A percentile compares a stretch with the other conserved stretches of the same genome.
Evolutionary conservation across 2,113 vertebrate species (phyloP).

Genomic region (Sula dactylatra): DNA sequence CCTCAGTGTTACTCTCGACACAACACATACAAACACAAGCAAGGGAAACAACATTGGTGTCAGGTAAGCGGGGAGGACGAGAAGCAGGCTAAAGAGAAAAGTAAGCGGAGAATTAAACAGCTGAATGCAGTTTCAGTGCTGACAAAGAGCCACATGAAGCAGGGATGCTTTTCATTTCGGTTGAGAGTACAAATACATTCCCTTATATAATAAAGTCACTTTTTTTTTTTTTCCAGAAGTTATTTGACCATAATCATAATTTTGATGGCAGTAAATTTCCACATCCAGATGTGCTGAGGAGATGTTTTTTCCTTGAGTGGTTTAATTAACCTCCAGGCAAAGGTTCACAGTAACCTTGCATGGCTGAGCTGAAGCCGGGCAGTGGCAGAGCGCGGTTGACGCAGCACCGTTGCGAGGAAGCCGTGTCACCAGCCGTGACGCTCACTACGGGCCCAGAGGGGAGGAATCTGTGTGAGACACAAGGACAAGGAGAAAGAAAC

Average conservation of each 20-base stretch:
- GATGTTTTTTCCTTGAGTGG: conserved; percentile 5
- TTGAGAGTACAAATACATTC: neutral
- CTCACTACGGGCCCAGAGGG: neutral
- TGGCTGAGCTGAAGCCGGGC: conserved; percentile 10
- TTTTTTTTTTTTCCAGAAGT: neutral
- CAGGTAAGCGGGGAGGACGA: neutral
- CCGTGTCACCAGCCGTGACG: conserved; percentile 24
- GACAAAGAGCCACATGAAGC: neutral
- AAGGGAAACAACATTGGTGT: neutral
- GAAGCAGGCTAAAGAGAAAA: neutral
- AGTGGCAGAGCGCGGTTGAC: neutral
- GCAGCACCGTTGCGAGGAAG: neutral
- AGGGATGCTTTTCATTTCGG: neutral
- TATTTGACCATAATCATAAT: neutral
- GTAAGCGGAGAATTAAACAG: neutral
- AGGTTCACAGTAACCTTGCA: neutral
- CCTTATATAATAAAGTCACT: neutral
- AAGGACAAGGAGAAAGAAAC: neutral
- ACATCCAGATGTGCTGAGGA: conserved; percentile 17
- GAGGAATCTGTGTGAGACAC: neutral
- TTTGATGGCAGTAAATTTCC: conserved; percentile 18
- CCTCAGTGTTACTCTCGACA: neutral
- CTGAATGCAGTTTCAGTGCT: neutral
- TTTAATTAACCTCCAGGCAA: conserved; percentile 12
- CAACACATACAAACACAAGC: neutral